Percentiles rank a stretch among this genome's conserved stretches.
phyloP scores from a whole-genome alignment of 2,113 vertebrate genomes.

The Chloroceryle aenea region DNA sequence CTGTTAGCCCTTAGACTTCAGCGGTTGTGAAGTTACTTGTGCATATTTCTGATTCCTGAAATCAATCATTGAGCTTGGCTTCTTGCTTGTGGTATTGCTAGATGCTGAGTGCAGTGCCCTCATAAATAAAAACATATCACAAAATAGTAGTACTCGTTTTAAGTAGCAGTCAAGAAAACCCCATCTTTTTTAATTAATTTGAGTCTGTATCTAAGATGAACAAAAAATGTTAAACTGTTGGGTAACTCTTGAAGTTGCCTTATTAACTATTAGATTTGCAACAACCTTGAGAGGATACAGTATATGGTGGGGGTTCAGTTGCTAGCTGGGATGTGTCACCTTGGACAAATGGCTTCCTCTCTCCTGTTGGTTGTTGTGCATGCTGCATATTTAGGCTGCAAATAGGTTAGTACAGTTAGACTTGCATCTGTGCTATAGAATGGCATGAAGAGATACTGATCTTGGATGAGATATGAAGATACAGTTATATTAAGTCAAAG shows the following conservation, averaged over 20 bases:
- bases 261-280: neutral
- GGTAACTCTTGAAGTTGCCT: neutral
- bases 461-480: neutral
- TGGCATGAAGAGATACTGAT: neutral
- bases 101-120: neutral
- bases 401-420: neutral
- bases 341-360: neutral
- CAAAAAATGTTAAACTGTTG: accelerated
- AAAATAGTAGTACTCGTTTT: neutral
- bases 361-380: neutral
- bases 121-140: neutral
- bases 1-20: neutral
- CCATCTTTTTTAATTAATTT: neutral
- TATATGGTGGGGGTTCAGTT: neutral
- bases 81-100: neutral
- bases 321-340: neutral
- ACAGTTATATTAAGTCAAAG: neutral
- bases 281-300: accelerated
- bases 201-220: neutral
- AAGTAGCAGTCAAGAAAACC: neutral
- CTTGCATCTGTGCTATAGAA: neutral
- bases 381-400: neutral
- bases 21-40: neutral
- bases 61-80: neutral
- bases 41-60: neutral